Conservation (phyloP, 2,113 vertebrate genomes). For the Solenodon paradoxus region DNA sequence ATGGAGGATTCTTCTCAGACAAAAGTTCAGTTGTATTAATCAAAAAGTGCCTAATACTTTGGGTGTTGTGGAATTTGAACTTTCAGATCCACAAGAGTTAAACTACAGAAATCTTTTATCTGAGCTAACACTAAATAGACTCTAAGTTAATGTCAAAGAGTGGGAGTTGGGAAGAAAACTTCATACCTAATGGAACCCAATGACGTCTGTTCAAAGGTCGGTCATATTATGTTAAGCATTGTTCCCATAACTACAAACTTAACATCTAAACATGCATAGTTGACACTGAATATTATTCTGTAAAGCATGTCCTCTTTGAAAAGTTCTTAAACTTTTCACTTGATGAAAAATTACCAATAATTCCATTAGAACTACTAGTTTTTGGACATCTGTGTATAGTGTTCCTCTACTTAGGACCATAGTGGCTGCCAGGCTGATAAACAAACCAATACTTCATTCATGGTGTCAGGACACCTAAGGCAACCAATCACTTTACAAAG, state of each 20-base stretch:
- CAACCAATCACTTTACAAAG: not conserved
- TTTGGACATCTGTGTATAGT: not conserved
- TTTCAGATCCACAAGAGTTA: not conserved
- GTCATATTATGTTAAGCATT: not conserved
- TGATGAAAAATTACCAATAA: not conserved
- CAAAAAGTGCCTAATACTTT: not conserved
- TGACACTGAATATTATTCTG: not conserved
- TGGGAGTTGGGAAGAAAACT: not conserved
- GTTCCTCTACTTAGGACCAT: not conserved
- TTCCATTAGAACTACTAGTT: not conserved
- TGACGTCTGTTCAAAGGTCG: not conserved
- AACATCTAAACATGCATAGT: not conserved
- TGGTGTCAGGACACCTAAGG: not conserved
- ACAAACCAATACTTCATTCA: not conserved
- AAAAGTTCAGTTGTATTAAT: conserved; percentile 5
- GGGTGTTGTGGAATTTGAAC: not conserved
- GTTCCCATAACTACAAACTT: not conserved
- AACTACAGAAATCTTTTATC: conserved; percentile 3
- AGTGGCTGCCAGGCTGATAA: not conserved
- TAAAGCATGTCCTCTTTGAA: not conserved
- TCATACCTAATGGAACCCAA: not conserved
- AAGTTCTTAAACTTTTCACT: not conserved
- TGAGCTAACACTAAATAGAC: not conserved
- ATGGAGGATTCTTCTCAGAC: not conserved
- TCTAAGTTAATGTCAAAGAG: not conserved